Evolutionary conservation across 1,140 invertebrate species (phyloP).

Genomic region (Acromyrmex charruanus): DNA sequence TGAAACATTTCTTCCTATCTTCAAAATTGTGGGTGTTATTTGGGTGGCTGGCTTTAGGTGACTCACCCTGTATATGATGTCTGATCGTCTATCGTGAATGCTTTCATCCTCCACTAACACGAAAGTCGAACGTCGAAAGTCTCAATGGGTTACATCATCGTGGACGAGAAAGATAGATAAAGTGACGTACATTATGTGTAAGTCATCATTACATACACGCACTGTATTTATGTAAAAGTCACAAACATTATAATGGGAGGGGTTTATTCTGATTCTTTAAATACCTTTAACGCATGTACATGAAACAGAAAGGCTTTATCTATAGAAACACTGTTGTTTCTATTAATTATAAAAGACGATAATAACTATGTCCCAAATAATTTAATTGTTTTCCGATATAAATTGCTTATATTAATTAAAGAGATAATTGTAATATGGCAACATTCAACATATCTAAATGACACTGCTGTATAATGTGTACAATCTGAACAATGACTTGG

Average conservation of each 20-base stretch:
- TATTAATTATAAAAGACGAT: neutral
- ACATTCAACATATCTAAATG: neutral
- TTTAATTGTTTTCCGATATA: neutral
- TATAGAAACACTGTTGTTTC: neutral
- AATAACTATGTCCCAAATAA: neutral
- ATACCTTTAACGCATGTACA: neutral
- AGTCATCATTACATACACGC: slow-evolving; percentile 1
- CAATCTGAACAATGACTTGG: neutral
- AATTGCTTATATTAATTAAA: neutral
- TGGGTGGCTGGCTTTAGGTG: no score
- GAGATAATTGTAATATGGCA: neutral
- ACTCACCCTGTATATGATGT: slow-evolving; percentile 10
- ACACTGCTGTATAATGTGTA: neutral
- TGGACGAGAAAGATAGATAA: neutral
- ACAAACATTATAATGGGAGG: neutral
- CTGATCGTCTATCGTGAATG: slow-evolving; percentile 46
- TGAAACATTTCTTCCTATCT: no score
- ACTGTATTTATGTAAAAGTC: neutral
- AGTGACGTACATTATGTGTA: slow-evolving; percentile 5
- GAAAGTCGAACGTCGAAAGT: no score
- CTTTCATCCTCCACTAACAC: slow-evolving; percentile 43
- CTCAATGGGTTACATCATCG: slow-evolving; percentile 38
- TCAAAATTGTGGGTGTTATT: no score
- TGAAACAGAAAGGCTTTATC: neutral
- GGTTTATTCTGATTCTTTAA: neutral